Evolutionary conservation across 2,797 vertebrate species (phyloP).

Genomic region (Huso huso): DNA sequence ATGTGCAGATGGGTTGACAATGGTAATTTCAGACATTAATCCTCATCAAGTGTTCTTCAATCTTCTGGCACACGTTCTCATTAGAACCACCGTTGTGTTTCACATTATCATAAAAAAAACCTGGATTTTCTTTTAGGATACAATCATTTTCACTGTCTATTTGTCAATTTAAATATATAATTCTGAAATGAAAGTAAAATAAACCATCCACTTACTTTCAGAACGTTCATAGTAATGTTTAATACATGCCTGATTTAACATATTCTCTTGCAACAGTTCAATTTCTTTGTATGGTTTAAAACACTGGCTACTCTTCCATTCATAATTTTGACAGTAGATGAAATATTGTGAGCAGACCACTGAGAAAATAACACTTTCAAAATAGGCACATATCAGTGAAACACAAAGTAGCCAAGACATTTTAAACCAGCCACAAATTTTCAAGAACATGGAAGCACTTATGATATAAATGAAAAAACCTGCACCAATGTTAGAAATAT

Average conservation of each 20-base stretch:
- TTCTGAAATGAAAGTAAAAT: too few relatives aligned
- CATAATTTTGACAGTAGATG: slow-evolving; percentile 24
- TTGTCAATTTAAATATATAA: too few relatives aligned
- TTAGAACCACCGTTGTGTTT: too few relatives aligned
- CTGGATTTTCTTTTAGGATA: too few relatives aligned
- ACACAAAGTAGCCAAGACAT: slow-evolving; percentile 53
- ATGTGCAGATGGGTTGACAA: slow-evolving; percentile 30
- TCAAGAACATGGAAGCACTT: slow-evolving; percentile 58
- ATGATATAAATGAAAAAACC: slow-evolving; percentile 60
- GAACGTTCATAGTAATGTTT: slow-evolving; percentile 12
- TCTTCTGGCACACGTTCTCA: neutral
- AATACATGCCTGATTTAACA: slow-evolving; percentile 19
- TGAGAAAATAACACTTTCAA: slow-evolving; percentile 35
- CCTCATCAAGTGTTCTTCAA: slow-evolving; percentile 39
- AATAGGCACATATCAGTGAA: slow-evolving; percentile 37
- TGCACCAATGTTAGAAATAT: slow-evolving; percentile 38
- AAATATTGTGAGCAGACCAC: slow-evolving; percentile 22
- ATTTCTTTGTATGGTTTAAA: slow-evolving; percentile 25
- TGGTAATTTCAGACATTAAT: slow-evolving; percentile 41
- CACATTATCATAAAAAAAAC: too few relatives aligned
- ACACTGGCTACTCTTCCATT: slow-evolving; percentile 31
- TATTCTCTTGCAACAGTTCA: slow-evolving; percentile 10
- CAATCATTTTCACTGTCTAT: too few relatives aligned
- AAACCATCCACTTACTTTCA: too few relatives aligned
- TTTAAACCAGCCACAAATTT: slow-evolving; percentile 55